Base-by-base conservation (phyloP, 2,113 vertebrate species). In the Maccullochella peelii region DNA sequence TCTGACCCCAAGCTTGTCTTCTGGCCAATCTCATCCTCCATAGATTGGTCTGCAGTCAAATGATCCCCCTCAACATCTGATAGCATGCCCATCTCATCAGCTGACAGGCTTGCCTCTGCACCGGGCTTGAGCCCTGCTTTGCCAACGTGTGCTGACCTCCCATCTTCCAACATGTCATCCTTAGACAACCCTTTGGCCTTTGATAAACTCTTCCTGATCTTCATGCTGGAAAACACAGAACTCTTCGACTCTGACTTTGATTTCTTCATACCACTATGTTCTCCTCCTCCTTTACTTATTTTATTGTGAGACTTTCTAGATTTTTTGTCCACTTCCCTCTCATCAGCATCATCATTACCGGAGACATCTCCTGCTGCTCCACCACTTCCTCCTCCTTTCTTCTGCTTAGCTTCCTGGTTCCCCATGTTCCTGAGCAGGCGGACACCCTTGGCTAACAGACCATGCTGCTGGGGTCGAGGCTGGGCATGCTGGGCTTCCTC, bases 331-430 rank as follows among this genome's bases (percentile, higher is more conserved):
- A 82, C 90, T 79, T 98, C 97, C 85, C 89, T 95, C 82, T 84
- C 96, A 71, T 95, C 96, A 88, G 94, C 94, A 90, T 94, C 83
- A 75, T 74, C 7, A 23, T 95, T 87, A 79, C 96, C 94, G 21
- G 73, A 50, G 16, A 80, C 80, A 67, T 94, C 93, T 55, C 85
- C 95, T 91, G 87, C 78, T 10, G 79, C 25, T n/a, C 94, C 93
- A 36, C 83, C 94, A 89, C 66, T 49, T 25, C 94, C 93, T 77
- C 87, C 96, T 58, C 95, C 94, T 92, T 96, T 96, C 94, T 94
- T 99, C 44, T 96, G 97, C 93, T 97, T 99, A n/a, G 96, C 95
- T 74, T 99, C 98, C 91, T 99, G 97, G 90, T 98, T 98, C 62
- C 98, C 98, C 98, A 99, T 99, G 92, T 92, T 97, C 90, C 89